phyloP scores from a whole-genome alignment of 2,797 vertebrate species.

The Myotis findleyi region DNA sequence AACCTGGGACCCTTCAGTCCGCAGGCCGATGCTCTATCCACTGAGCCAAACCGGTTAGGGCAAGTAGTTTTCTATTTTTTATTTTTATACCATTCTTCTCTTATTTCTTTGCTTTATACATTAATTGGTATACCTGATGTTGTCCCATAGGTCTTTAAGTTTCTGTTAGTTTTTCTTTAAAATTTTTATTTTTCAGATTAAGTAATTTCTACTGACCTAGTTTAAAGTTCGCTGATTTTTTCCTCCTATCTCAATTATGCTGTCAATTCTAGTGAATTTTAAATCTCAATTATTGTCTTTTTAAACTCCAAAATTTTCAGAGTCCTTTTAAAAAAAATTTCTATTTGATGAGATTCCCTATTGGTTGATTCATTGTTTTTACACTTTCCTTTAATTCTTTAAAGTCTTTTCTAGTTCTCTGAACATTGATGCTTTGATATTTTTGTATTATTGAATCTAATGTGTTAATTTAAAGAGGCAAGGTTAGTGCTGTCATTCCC shows the following conservation, averaged over 20 bases:
- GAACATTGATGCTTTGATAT: neutral
- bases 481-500: neutral
- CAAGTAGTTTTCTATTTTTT: neutral
- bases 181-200: neutral
- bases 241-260: neutral
- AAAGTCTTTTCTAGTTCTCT: constrained; percentile 7
- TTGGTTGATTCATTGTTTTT: neutral
- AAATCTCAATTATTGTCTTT: constrained; percentile 16
- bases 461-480: neutral
- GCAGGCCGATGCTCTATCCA: too few species aligned
- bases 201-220: neutral
- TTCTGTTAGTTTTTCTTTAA: neutral
- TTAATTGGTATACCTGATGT: neutral
- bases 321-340: neutral
- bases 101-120: neutral
- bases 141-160: neutral
- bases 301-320: neutral
- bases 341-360: neutral
- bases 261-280: neutral
- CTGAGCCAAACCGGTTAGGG: too few species aligned
- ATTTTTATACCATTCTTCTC: neutral
- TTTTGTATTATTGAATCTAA: neutral
- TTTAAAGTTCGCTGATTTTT: neutral
- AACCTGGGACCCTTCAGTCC: too few species aligned
- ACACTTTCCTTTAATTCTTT: constrained; percentile 52